Evolutionary conservation across 2,888 invertebrate genomes (phyloP).

Genomic region (Cataglyphis albicans): DNA sequence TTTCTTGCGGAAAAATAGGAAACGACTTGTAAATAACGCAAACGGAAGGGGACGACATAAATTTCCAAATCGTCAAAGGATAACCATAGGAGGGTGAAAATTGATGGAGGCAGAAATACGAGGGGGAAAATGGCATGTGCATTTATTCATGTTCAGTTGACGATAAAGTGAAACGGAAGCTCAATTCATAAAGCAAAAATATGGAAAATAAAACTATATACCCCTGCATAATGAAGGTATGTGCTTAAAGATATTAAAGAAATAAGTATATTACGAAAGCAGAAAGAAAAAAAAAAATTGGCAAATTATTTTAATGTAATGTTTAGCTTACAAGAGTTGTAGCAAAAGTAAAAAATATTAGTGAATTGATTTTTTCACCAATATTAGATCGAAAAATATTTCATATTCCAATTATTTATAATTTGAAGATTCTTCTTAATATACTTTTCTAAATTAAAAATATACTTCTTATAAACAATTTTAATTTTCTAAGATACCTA

Average conservation of each 20-base stretch:
- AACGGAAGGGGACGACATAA: slow-evolving; percentile 47
- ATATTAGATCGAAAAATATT: not conserved
- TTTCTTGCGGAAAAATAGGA: slow-evolving; percentile 37
- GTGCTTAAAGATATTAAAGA: not conserved
- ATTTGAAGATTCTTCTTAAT: not conserved
- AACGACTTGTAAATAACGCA: slow-evolving; percentile 39
- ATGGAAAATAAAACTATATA: not conserved
- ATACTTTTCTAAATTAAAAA: not conserved
- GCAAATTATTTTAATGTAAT: not conserved
- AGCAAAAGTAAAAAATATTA: not conserved
- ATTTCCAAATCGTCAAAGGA: slow-evolving; percentile 63
- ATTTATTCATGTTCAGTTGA: slow-evolving; percentile 28
- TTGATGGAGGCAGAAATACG: slow-evolving; percentile 18
- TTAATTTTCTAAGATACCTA: not conserved
- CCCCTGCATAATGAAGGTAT: not conserved
- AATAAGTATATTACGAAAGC: not conserved
- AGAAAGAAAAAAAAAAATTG: not conserved
- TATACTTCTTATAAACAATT: not conserved
- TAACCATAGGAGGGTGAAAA: slow-evolving; percentile 43
- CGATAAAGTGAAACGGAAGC: slow-evolving; percentile 14
- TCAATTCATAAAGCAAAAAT: slow-evolving; percentile 11
- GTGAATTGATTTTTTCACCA: not conserved
- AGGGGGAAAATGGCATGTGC: not conserved
- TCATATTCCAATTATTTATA: not conserved
- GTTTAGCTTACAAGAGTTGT: not conserved